Base-by-base conservation (phyloP, 2,888 invertebrate species). In the Leucophenga maculata region DNA sequence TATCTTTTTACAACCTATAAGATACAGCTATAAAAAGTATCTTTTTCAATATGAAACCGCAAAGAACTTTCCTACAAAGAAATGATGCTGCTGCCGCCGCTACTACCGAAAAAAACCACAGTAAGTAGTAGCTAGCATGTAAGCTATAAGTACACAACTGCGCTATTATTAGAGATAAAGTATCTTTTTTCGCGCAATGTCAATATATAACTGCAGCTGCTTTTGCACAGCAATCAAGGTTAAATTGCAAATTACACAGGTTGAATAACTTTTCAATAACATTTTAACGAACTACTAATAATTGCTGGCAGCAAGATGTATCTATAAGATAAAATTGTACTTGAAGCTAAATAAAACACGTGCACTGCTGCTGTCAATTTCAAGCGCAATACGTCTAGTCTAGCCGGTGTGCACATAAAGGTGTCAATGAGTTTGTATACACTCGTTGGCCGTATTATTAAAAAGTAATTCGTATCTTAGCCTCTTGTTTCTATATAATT, bases 201-300 rank as follows among this genome's bases (percentile, higher is more conserved):
- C 73, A 78, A 79, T 39, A 39, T 32, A 3, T 8, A 39, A 8
- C 39, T 39, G 39, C 39, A 39, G 39, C 39, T 39, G 39, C 6
- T 39, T 39, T 39, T 6, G 3, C 11, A 3, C 11, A 39, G n/a
- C 11, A 39, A 39, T 39, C 39, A 39, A 39, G 39, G 39, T 39
- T 11, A 39, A 39, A 39, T 39, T 39, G 39, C 71, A 16, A 22
- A 59, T 31, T 44, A 70, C 73, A 69, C 69, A 71, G 73, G 77
- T 77, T 75, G 71, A 78, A 71, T 80, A 72, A 75, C 72, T 71
- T 74, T 68, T 62, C 48, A 54, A 75, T 75, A 71, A 65, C 62
- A 55, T 66, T 39, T 39, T 39, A 39, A 39, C 8, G 1, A 39
- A 57, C 57, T 54, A 67, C 26, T 44, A 65, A 60, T 46, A 14